Conservation (phyloP, 2,797 vertebrate genomes). For the Ispidina picta region DNA sequence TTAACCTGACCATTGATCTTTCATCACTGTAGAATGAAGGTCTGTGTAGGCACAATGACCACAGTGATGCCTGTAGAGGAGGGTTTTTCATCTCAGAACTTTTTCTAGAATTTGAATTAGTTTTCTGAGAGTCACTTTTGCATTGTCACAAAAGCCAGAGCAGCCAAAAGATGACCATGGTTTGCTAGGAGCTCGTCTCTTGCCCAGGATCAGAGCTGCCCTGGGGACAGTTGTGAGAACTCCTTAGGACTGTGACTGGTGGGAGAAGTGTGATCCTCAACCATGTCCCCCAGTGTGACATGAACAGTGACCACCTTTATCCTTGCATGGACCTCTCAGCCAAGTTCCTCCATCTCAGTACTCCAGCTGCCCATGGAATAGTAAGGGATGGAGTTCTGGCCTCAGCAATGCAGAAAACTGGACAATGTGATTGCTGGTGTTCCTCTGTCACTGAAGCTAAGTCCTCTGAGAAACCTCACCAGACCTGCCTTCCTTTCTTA, state of each 20-base stretch:
- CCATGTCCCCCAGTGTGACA: fast-evolving
- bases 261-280: background rate
- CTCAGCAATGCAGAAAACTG: background rate
- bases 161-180: background rate
- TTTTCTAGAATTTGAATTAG: background rate
- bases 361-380: background rate
- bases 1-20: background rate
- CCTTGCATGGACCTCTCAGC: background rate
- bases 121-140: background rate
- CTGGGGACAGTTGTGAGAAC: background rate
- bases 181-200: background rate
- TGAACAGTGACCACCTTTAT: background rate
- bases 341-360: background rate
- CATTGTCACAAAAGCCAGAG: background rate
- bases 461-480: background rate
- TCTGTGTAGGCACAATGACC: background rate
- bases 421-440: fast-evolving
- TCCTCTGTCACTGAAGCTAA: background rate
- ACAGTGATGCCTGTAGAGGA: background rate
- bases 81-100: background rate
- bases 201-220: background rate
- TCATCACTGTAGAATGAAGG: background rate
- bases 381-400: background rate
- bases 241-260: background rate
- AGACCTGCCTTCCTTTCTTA: background rate